Evolutionary conservation across 2,888 invertebrate genomes (phyloP), one percentile per base, ranked within the genome.

Genomic region (Stenurella melanura): DNA sequence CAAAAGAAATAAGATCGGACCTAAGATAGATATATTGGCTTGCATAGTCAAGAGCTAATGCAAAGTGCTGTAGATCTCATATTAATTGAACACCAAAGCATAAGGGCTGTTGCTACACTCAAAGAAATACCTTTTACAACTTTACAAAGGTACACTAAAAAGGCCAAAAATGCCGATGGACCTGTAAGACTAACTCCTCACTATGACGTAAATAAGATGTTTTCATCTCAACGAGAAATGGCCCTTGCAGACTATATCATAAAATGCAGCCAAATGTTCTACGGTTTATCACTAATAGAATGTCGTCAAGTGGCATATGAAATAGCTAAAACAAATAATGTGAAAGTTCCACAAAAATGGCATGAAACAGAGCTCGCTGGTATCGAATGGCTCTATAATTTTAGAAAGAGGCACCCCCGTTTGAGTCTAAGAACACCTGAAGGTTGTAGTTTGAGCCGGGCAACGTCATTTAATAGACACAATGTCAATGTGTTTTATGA

Each of bases 401-500:
- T 38, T 38, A 38, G 38, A 38, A 38, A 38, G 7, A 38, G 38
- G 38, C 38, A 38, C 38, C 38, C 38, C 1, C 7, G 38, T 15
- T 18, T 58, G 5, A 58, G 21, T 10, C 58, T 58, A 5, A 21
- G 58, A 21, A 58, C 58, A 58, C 19, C 58, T 21, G 67, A 68
- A 19, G 67, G 54, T 54, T 54, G 54, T 19, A 68, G 67, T 18
- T 54, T 68, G 19, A 17, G 38, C 19, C 15, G 67, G 38, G 67
- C 67, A 3, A 68, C 67, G 12, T 54, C 54, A 17, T 68, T 54
- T 21, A 68, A 68, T 19, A 34, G 54, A 6, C 50, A 68, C 19
- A 68, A 68, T 68, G 54, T 68, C 42, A 50, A 38, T 38, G 38
- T 67, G 34, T 67, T 67, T 67, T 67, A 67, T 17, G 11, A 17